Evolutionary conservation across 2,797 vertebrate genomes (phyloP).

Genomic region (Sebastes variabilis): DNA sequence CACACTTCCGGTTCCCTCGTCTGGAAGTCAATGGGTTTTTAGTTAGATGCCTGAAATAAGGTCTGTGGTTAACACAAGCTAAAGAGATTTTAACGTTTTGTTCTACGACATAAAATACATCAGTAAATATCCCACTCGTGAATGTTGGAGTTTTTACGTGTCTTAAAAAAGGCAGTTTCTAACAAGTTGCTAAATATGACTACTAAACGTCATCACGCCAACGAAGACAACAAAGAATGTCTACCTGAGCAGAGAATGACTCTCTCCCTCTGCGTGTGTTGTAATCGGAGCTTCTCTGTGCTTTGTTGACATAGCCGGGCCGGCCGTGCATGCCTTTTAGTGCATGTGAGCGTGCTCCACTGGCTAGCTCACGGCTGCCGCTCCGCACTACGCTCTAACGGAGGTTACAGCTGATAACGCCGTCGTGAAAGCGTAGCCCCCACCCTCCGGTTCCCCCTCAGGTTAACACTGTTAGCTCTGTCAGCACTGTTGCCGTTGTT

Average conservation of each 20-base stretch:
- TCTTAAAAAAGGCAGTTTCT: too few relatives aligned
- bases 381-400: not conserved
- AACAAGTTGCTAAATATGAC: too few relatives aligned
- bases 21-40: too few relatives aligned
- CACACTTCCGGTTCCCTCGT: too few relatives aligned
- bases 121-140: too few relatives aligned
- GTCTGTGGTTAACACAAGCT: too few relatives aligned
- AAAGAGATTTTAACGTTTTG: too few relatives aligned
- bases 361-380: not conserved
- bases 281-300: not conserved
- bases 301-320: not conserved
- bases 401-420: not conserved
- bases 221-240: not conserved
- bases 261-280: not conserved
- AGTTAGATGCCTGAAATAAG: too few relatives aligned
- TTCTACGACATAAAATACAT: too few relatives aligned
- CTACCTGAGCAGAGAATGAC: not conserved
- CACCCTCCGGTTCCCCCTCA: not conserved
- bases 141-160: too few relatives aligned
- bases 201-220: too few relatives aligned
- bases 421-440: not conserved
- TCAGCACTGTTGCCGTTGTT: not conserved
- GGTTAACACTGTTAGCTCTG: not conserved
- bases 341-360: not conserved
- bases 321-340: not conserved